Evolutionary conservation across 2,113 vertebrate genomes (phyloP).

Genomic region (Pogona vitticeps): DNA sequence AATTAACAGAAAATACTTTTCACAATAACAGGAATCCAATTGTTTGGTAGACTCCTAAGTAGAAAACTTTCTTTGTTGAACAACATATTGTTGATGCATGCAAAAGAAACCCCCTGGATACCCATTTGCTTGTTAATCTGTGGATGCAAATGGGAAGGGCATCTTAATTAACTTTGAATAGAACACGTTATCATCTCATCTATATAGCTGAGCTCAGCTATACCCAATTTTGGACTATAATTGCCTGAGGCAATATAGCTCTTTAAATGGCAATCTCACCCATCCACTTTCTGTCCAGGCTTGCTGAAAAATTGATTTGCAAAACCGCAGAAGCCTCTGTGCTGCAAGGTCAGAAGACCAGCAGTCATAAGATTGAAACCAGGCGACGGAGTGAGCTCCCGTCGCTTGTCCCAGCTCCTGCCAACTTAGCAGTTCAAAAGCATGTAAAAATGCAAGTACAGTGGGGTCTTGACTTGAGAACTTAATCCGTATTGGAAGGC

Average conservation of each 20-base stretch:
- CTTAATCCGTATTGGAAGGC: too few relatives aligned
- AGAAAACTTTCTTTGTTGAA: not conserved
- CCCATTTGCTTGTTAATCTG: not conserved
- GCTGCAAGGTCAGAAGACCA: too few relatives aligned
- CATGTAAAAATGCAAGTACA: too few relatives aligned
- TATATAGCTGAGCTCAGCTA: constrained; percentile 2
- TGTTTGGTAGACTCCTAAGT: not conserved
- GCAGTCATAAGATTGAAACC: too few relatives aligned
- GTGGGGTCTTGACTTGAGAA: too few relatives aligned
- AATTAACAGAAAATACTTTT: too few relatives aligned
- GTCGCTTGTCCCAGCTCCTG: too few relatives aligned
- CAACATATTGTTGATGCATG: not conserved
- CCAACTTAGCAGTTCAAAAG: too few relatives aligned
- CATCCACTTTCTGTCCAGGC: constrained; percentile 50
- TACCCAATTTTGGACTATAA: constrained; percentile 6
- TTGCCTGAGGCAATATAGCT: constrained; percentile 34
- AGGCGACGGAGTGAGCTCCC: too few relatives aligned
- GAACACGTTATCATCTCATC: not conserved
- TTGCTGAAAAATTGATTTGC: constrained; percentile 57
- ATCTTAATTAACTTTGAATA: not conserved
- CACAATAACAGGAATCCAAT: not conserved
- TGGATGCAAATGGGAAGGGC: not conserved
- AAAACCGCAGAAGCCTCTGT: too few relatives aligned
- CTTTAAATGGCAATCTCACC: constrained; percentile 57
- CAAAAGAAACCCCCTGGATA: not conserved